A percentile compares a stretch with the other conserved stretches of the same genome.
Conservation (phyloP, 2,113 vertebrate species). For the Cyphomyrus plagiostoma region DNA sequence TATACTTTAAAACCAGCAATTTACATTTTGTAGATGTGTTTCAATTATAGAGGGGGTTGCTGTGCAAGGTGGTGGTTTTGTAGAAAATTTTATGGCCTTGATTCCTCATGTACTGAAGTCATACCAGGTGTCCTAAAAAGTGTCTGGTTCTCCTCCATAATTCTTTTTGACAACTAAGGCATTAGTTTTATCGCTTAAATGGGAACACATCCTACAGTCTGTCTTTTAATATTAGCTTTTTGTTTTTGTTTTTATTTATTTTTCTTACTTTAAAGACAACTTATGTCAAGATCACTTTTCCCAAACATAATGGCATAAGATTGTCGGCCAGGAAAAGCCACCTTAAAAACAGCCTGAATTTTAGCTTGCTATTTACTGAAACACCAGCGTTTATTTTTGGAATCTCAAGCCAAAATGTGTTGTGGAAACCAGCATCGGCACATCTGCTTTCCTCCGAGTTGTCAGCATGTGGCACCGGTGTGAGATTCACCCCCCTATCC, state of each 20-base stretch:
- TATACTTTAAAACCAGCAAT: not conserved
- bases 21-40: not conserved
- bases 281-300: not conserved
- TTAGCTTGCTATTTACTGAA: not conserved
- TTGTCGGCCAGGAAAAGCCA: not conserved
- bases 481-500: slow-evolving; percentile 12
- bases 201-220: not conserved
- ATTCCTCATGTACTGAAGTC: not conserved
- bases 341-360: not conserved
- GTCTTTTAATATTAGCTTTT: not conserved
- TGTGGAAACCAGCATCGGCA: not conserved
- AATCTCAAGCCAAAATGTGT: not conserved
- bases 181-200: not conserved
- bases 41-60: not conserved
- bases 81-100: not conserved
- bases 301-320: not conserved
- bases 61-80: not conserved
- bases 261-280: not conserved
- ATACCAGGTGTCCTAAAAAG: not conserved
- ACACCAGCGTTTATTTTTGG: not conserved
- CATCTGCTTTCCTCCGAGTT: not conserved
- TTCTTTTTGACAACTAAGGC: not conserved
- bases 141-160: not conserved
- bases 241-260: not conserved
- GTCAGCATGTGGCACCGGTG: not conserved